Base-by-base conservation (phyloP, 2,113 vertebrate genomes). In the Cygnus buccinator region DNA sequence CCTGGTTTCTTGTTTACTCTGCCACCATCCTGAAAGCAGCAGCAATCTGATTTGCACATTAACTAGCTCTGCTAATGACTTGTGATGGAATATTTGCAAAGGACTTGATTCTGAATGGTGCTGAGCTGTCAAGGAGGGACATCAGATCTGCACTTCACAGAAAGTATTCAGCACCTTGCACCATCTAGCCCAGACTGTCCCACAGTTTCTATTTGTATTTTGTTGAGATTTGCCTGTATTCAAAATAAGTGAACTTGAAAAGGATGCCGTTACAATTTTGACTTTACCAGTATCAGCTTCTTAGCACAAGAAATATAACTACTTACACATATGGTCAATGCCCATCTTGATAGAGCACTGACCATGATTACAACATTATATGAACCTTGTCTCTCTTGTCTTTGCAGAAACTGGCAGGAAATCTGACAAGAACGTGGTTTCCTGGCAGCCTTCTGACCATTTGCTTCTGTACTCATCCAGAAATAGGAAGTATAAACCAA, bases 371-470 rank as follows among this genome's bases (percentile, higher is more conserved):
- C 79, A 67, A 43, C 79, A 94, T 44, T 37, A 26, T n/a, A 39
- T 78, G 35, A 94, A 70, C 26, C 6, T 18, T 18, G 1, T 79
- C 65, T 76, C 37, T 37, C 43, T 31, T 26, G 72, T 65, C 39
- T 90, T 72, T 58, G n/a, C 65, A 59, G 71, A 85, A 79, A 61
- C 4, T 6, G 6, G 10, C 55, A 92, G 95, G 85, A 93, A 71
- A 72, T 39, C 65, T 73, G 88, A 82, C 70, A 89, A 79, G 86
- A 93, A 95, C 74, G 35, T 33, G 39, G 37, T 84, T 93, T 94
- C 68, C 86, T 93, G 62, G 55, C 83, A 92, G 74, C 17, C 74
- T 81, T 84, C 83, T 55, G 72, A 81, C 54, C 76, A 78, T 1
- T 6, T 78, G 28, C 72, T 92, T 90, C 70, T 90, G 65, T 90